Percentiles rank a stretch among this genome's conserved stretches.
Evolutionary conservation across 2,797 vertebrate genomes (phyloP).

Genomic region (Fistularia commersonii): DNA sequence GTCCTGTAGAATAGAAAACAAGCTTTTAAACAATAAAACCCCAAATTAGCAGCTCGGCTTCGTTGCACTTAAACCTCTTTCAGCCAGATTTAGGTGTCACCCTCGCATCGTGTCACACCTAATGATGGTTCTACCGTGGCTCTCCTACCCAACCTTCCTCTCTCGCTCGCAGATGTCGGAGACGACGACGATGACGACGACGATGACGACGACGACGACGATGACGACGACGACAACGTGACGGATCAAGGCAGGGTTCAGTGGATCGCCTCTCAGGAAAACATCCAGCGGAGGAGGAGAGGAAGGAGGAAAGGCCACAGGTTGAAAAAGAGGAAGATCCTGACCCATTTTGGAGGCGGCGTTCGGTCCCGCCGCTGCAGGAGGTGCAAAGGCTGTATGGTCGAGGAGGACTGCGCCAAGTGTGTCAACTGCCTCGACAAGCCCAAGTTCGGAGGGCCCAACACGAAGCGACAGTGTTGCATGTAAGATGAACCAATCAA

Average conservation of each 20-base stretch:
- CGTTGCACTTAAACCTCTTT: conserved; percentile 6
- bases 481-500: too few species aligned
- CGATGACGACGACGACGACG: too few species aligned
- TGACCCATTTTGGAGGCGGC: conserved; percentile 40
- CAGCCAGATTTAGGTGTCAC: conserved; percentile 27
- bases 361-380: conserved; percentile 75
- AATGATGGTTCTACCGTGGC: conserved; percentile 8
- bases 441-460: conserved; percentile 92
- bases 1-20: too few species aligned
- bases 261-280: conserved; percentile 61
- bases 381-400: conserved; percentile 79
- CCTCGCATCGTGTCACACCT: conserved; percentile 17
- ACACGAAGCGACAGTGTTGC: conserved; percentile 92
- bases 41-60: too few species aligned
- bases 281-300: conserved; percentile 42
- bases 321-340: conserved; percentile 38
- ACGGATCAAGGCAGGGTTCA: conserved; percentile 57
- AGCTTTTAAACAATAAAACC: too few species aligned
- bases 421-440: conserved; percentile 90
- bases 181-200: conserved; percentile 52
- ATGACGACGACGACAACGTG: conserved; percentile 46
- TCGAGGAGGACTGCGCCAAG: conserved; percentile 81
- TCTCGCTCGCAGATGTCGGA: conserved; percentile 63
- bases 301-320: conserved; percentile 41
- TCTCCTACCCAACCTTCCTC: conserved; percentile 32